phyloP scores from a whole-genome alignment of 2,888 invertebrate genomes.

The Thalpophila matura region DNA sequence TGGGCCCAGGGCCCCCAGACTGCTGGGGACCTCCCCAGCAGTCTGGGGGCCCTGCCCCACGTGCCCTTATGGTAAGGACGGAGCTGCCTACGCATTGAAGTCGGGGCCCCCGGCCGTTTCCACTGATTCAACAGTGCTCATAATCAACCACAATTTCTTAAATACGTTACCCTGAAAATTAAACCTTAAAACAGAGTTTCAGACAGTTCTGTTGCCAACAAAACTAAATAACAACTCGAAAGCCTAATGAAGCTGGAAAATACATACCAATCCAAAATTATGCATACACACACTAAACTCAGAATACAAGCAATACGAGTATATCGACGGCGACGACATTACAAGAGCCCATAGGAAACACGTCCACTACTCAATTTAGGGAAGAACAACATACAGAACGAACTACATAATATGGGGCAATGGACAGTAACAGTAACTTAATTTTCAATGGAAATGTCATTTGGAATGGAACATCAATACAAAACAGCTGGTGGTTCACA shows the following conservation, averaged over 20 bases:
- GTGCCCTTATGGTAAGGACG: no score
- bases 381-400: neutral
- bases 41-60: no score
- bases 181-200: conserved; percentile 6
- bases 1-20: no score
- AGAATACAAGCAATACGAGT: conserved; percentile 26
- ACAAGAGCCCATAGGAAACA: conserved; percentile 23
- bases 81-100: no score
- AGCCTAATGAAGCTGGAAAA: neutral
- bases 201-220: neutral
- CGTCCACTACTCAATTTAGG: conserved; percentile 23
- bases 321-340: conserved; percentile 30
- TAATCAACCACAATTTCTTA: neutral
- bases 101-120: no score
- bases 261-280: conserved; percentile 4
- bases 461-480: conserved; percentile 28
- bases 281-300: conserved; percentile 13
- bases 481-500: conserved; percentile 50
- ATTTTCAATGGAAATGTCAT: conserved; percentile 43
- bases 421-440: conserved; percentile 35
- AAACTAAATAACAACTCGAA: neutral
- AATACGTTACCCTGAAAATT: neutral
- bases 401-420: conserved; percentile 25
- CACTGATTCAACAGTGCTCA: no score
- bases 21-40: no score